Evolutionary conservation across 2,113 vertebrate genomes (phyloP), one percentile per base, ranked within the genome.

Genomic region (Piprites chloris): DNA sequence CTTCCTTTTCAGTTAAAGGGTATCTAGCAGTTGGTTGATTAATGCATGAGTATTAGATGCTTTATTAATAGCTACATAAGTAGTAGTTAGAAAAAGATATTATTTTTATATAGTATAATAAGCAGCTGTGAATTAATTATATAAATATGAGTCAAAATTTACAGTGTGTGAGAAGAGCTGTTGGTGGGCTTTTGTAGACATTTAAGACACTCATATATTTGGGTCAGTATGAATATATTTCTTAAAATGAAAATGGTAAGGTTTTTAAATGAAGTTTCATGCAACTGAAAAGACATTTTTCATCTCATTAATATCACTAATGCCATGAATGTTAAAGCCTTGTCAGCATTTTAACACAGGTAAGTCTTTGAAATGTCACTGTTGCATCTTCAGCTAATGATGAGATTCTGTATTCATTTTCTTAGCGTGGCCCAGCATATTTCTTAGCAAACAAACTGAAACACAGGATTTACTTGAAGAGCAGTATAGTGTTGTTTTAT

Each of bases 171-270:
- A 72, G 66, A 50, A 84, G 30, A 35, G 24, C 13, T 82, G 4
- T 42, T 93, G 77, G 41, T 49, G 50, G 63, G 41, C 50, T 87
- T 90, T 65, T 39, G 35, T 35, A 68, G 66, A 28, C 49, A 44
- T 67, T 78, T 56, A 63, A 94, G 44, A 37, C 22, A 21, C 42
- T 41, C 17, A 14, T 71, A 6, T 84, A 49, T 86, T 88, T 75
- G 55, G 6, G 47, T 53, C 33, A 72, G 21, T 59, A n/a, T 49
- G 20, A 93, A 23, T 71, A 22, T 80, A 65, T 94, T 88, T 93
- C 71, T 87, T 94, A 86, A 96, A 94, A 83, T 76, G 12, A 78
- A 90, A 85, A 91, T 63, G n/a, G 35, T 94, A 63, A 53, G 8
- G 39, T 55, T 95, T 96, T 87, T 3, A 26, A 92, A 76, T 68